Base-by-base conservation (phyloP, 1,140 invertebrate species). In the Drosophila malerkotliana region DNA sequence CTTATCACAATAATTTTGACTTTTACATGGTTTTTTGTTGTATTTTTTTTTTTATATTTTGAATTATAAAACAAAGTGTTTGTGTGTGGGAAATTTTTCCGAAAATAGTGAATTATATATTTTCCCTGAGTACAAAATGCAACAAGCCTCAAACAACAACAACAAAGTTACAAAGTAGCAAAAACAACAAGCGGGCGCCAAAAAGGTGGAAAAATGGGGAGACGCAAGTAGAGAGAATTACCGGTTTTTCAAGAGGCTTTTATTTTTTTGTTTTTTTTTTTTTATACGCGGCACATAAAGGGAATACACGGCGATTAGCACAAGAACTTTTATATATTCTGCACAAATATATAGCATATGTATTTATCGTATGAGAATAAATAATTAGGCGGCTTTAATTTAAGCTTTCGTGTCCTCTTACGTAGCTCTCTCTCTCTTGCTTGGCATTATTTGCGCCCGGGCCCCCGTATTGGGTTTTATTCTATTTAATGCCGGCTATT, bases 171-270 rank as follows among this genome's bases (percentile, higher is more conserved):
- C 15, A 59, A 21, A 44, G 41, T 18, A 6, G 5, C 21, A 45
- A 26, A 44, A 67, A 49, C 34, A 48, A 57, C 56, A 44, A 34
- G 24, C 53, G 68, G 37, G 57, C 73, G 68, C 62, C 73, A 79
- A 74, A 82, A 77, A 64, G 63, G 59, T 73, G 51, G 47, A 80
- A 55, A 72, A 73, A 18, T 39, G 63, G 54, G 47, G 32, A 41
- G 45, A 44, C 44, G 24, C 41, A 74, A 34, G 64, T 30, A 32
- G 53, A 64, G 48, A 63, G 60, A 77, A 66, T 87, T 84, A 84
- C 81, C 81, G 82, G 81, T 84, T 84, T 74, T 34, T 21, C 8
- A 8, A 64, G 53, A 47, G 34, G 55, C 34, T 64, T 32, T 32
- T 57, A 28, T 62, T 84, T 26, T 56, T 41, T 44, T 44, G 32